phyloP scores from a whole-genome alignment of 2,113 vertebrate genomes.

The Colaptes auratus region DNA sequence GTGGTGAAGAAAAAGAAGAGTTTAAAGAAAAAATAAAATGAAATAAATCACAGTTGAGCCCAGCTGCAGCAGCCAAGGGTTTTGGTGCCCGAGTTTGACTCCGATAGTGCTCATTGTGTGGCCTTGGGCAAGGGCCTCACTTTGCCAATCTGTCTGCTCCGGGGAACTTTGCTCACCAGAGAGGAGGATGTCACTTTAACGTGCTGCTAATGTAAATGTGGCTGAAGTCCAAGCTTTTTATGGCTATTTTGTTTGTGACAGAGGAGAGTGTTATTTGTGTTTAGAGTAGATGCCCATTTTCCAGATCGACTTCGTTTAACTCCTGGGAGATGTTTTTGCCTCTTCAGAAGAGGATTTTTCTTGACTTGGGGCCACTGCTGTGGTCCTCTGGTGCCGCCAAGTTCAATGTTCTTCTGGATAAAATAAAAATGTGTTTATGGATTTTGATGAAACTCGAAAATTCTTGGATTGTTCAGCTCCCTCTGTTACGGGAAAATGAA shows the following conservation, averaged over 20 bases:
- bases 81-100: background rate
- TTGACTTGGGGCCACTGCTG: conserved; percentile 13
- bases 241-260: background rate
- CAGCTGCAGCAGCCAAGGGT: background rate
- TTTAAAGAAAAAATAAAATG: background rate
- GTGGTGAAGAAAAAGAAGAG: background rate
- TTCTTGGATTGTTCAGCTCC: background rate
- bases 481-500: conserved; percentile 29
- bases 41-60: background rate
- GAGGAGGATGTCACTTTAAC: background rate
- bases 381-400: conserved; percentile 18
- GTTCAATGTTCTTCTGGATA: conserved; percentile 42
- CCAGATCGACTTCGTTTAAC: background rate
- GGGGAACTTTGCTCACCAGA: background rate
- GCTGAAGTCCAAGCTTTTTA: background rate
- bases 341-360: conserved; percentile 42
- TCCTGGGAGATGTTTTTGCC: background rate
- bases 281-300: background rate
- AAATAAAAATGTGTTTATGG: conserved; percentile 38
- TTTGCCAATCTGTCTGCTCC: background rate
- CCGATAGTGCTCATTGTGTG: background rate
- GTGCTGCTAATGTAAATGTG: background rate
- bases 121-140: background rate
- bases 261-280: background rate
- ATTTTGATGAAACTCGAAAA: conserved; percentile 22